A percentile compares a stretch with the other conserved stretches of the same genome.
These are phyloP conservation scores for Cephus pygmeus DNA, from an alignment of 2,888 invertebrate genomes.

Conservation along the genomic window DNA sequence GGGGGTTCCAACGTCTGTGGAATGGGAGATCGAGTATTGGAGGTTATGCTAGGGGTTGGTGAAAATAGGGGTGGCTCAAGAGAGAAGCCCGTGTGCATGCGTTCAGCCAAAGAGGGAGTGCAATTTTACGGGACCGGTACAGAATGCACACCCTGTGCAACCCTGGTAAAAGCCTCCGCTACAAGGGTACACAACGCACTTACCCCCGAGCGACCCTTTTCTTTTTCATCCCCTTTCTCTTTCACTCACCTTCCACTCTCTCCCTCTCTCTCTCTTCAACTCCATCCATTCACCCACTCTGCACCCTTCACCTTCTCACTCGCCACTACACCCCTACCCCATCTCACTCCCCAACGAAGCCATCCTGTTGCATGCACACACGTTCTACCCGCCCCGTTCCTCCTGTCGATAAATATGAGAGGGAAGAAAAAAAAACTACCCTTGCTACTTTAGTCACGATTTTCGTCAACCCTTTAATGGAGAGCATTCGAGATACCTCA, in stretches of 20 bases:
- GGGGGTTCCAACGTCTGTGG: slow-evolving; percentile 9
- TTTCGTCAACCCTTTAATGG: background rate
- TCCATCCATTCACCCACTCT: background rate
- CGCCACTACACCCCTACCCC: too few species aligned
- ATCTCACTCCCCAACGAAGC: background rate
- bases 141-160: background rate
- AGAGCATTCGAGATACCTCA: background rate
- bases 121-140: slow-evolving; percentile 44
- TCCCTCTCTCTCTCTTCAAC: background rate
- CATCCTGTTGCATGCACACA: background rate
- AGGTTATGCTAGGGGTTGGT: background rate
- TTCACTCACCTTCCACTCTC: background rate
- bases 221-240: slow-evolving; percentile 18
- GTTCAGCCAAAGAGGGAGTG: slow-evolving; percentile 36
- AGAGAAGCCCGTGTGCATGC: slow-evolving; percentile 6
- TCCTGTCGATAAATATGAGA: background rate
- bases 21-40: slow-evolving; percentile 19
- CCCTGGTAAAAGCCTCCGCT: slow-evolving; percentile 49
- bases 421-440: background rate
- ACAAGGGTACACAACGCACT: slow-evolving; percentile 47
- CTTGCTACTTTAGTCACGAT: background rate
- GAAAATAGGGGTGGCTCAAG: background rate
- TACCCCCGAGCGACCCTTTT: slow-evolving; percentile 39
- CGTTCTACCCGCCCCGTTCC: background rate
- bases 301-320: background rate